phyloP scores from a whole-genome alignment of 2,113 vertebrate genomes.

The Calidris pugnax region DNA sequence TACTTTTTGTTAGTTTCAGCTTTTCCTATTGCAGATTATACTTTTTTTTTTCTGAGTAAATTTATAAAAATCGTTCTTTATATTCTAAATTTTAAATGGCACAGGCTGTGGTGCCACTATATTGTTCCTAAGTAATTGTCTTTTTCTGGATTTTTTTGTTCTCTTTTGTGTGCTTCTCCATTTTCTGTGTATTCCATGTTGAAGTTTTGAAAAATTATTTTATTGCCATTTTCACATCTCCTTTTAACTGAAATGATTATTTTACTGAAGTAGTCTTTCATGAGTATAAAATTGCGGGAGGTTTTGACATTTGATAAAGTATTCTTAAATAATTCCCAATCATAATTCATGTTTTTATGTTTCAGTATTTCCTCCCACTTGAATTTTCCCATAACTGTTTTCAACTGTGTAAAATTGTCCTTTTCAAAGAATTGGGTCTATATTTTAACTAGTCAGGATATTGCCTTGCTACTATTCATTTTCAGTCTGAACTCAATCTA shows the following conservation, averaged over 20 bases:
- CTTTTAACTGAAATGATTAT: background rate
- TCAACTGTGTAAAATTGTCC: background rate
- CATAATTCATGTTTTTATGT: background rate
- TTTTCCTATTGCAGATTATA: background rate
- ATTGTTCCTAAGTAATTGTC: background rate
- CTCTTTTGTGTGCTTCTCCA: background rate
- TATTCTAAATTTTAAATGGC: background rate
- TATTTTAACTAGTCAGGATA: background rate
- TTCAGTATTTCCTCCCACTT: background rate
- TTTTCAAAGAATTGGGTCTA: background rate
- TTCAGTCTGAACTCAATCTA: background rate
- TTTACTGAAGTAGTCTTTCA: background rate
- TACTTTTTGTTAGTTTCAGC: background rate
- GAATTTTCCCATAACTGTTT: background rate
- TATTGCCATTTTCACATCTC: background rate
- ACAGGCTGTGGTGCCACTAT: background rate
- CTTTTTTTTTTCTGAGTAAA: background rate
- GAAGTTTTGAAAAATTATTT: background rate
- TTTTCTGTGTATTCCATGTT: background rate
- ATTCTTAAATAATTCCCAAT: background rate
- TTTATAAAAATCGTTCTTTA: background rate
- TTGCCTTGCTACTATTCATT: background rate
- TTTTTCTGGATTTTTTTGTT: background rate
- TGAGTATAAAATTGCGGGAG: background rate
- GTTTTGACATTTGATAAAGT: background rate